Conservation (phyloP, 30 jellyfish, hydroid and myxozoan genomes). For the Aurelia coerulea region DNA sequence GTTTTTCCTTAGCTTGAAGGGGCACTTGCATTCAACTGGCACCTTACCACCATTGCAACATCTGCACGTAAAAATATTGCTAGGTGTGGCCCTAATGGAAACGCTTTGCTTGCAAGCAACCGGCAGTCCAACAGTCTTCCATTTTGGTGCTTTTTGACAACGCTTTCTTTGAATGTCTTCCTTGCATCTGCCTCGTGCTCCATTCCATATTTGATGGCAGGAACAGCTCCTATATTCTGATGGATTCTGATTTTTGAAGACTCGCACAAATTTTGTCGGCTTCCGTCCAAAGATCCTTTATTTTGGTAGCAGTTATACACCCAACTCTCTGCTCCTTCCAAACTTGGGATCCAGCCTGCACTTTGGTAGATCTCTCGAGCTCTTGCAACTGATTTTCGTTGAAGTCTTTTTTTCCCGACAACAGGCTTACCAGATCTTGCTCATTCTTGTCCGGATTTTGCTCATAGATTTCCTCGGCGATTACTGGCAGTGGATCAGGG, state of each 20-base stretch:
- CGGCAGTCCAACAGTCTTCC: constrained; percentile 13
- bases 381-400: not conserved
- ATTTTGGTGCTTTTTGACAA: constrained; percentile 6
- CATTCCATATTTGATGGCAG: constrained; percentile 46
- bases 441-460: constrained; percentile 4
- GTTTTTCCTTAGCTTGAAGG: constrained; percentile 28
- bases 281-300: constrained; percentile 39
- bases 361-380: constrained; percentile 47
- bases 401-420: not conserved
- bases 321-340: constrained; percentile 53
- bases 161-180: constrained; percentile 33
- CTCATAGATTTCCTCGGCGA: not conserved
- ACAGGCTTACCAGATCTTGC: constrained; percentile 17
- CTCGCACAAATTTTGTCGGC: constrained; percentile 4
- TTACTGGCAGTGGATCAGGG: not conserved
- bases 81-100: constrained; percentile 70
- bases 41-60: constrained; percentile 20
- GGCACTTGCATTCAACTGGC: constrained; percentile 53
- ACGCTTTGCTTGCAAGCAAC: not conserved
- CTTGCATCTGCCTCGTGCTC: constrained; percentile 44
- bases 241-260: not conserved
- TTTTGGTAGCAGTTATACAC: constrained; percentile 51
- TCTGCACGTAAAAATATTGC: constrained; percentile 37
- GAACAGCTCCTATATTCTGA: not conserved
- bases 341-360: constrained; percentile 19